A percentile compares a stretch with the other conserved stretches of the same genome.
Conservation (phyloP, 2,888 invertebrate genomes). For the Ichneumon xanthorius region DNA sequence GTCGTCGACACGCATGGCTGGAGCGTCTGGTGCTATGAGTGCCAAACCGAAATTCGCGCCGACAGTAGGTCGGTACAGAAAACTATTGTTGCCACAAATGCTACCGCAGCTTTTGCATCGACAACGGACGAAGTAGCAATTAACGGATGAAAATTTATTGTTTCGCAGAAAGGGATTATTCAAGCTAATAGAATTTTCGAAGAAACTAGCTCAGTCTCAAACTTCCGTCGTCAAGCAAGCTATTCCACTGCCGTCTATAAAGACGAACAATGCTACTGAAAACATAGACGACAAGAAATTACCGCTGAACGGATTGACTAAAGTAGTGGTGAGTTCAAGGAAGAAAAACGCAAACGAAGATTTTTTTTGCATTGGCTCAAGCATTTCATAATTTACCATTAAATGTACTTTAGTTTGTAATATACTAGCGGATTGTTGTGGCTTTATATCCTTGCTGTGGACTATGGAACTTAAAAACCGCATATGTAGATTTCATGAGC, state of each 20-base stretch:
- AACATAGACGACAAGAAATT: slow-evolving; percentile 38
- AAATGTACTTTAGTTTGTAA: too few relatives aligned
- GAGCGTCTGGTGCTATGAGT: slow-evolving; percentile 92
- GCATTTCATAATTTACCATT: too few relatives aligned
- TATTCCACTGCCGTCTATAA: slow-evolving; percentile 54
- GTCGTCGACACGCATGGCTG: slow-evolving; percentile 90
- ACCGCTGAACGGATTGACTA: slow-evolving; percentile 46
- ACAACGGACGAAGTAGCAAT: background rate
- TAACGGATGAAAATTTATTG: slow-evolving; percentile 25
- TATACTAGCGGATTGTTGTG: too few relatives aligned
- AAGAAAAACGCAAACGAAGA: background rate
- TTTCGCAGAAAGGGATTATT: slow-evolving; percentile 54
- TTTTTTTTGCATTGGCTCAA: too few relatives aligned
- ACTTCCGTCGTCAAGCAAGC: slow-evolving; percentile 58
- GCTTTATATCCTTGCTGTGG: too few relatives aligned
- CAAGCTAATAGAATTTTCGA: slow-evolving; percentile 65
- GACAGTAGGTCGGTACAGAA: slow-evolving; percentile 80
- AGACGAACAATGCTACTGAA: slow-evolving; percentile 38
- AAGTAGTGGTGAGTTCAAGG: slow-evolving; percentile 56
- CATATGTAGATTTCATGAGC: too few relatives aligned
- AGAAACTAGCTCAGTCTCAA: slow-evolving; percentile 54
- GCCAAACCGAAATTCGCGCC: slow-evolving; percentile 89
- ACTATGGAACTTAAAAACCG: too few relatives aligned
- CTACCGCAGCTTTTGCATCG: background rate
- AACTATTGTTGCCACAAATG: background rate